Conservation (phyloP, 2,113 vertebrate species). For the Electrona antarctica region DNA sequence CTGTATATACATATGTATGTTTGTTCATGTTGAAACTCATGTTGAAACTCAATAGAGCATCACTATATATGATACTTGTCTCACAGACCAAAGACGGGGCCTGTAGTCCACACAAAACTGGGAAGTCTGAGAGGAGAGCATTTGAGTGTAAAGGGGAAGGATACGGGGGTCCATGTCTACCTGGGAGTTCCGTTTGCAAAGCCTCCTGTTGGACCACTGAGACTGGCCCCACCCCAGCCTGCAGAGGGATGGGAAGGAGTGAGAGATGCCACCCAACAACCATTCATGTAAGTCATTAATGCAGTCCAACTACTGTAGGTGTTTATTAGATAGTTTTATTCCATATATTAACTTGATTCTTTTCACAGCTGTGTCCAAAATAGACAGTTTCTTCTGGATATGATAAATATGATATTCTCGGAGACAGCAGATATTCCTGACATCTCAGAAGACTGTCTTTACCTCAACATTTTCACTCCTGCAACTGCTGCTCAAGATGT, state of each 20-base stretch:
- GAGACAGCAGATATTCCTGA: constrained; percentile 18
- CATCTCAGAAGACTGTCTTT: constrained; percentile 80
- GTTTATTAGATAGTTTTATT: neutral
- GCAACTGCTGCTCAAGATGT: constrained; percentile 55
- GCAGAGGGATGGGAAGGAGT: constrained; percentile 80
- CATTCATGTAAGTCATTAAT: constrained; percentile 75
- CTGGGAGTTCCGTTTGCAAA: no score
- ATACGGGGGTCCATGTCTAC: no score
- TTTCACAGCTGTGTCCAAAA: constrained; percentile 73
- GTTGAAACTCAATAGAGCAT: no score
- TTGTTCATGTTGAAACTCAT: no score
- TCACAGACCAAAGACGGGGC: no score
- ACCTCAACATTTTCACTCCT: constrained; percentile 78
- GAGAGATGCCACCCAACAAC: constrained; percentile 80
- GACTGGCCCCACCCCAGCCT: constrained; percentile 82
- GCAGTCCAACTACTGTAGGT: neutral
- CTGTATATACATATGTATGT: no score
- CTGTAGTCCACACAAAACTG: no score
- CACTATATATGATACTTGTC: no score
- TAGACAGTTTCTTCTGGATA: fast-evolving
- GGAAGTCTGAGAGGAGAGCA: no score
- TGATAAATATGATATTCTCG: neutral
- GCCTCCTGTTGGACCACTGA: constrained; percentile 82
- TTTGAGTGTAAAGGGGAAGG: no score
- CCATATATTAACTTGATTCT: no score